These are phyloP conservation scores for Drosophila siamana DNA, from an alignment of 2,888 invertebrate species.

Conservation along the genomic window DNA sequence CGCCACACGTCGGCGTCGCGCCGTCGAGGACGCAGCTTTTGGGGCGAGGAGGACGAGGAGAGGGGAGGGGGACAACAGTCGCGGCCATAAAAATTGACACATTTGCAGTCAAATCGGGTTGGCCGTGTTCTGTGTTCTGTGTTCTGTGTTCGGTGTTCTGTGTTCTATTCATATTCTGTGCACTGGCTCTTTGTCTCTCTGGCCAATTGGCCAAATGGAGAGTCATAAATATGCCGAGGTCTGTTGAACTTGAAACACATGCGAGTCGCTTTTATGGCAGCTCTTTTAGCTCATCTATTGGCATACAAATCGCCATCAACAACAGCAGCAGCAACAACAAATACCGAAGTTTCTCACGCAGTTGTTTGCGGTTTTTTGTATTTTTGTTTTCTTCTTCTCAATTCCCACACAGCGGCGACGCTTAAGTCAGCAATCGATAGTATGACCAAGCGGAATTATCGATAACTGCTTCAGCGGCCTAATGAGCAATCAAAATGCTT, in stretches of 20 bases:
- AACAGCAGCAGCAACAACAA: background rate
- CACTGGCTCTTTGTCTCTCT: conserved; percentile 31
- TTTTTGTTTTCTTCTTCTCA: conserved; percentile 1
- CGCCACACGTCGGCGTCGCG: conserved; percentile 26
- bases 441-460: background rate
- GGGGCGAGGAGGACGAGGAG: too few relatives aligned
- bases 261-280: conserved; percentile 36
- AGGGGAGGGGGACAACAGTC: conserved; percentile 31
- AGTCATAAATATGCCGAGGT: conserved; percentile 48
- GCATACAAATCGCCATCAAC: conserved; percentile 20
- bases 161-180: conserved; percentile 56
- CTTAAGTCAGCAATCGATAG: too few relatives aligned
- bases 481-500: conserved; percentile 12
- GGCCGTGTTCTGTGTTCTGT: conserved; percentile 14
- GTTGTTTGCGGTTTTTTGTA: conserved; percentile 20
- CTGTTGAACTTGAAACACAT: conserved; percentile 50
- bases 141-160: background rate
- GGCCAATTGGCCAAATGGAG: conserved; percentile 36
- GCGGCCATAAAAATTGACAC: conserved; percentile 60
- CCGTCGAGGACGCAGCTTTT: too few relatives aligned
- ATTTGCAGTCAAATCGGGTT: conserved; percentile 51
- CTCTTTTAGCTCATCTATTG: conserved; percentile 32
- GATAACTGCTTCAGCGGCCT: background rate
- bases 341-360: conserved; percentile 43
- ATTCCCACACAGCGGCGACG: conserved; percentile 7